These are phyloP conservation scores for Holacanthella duospinosa DNA, from an alignment of 2,888 invertebrate species.

Conservation along the genomic window DNA sequence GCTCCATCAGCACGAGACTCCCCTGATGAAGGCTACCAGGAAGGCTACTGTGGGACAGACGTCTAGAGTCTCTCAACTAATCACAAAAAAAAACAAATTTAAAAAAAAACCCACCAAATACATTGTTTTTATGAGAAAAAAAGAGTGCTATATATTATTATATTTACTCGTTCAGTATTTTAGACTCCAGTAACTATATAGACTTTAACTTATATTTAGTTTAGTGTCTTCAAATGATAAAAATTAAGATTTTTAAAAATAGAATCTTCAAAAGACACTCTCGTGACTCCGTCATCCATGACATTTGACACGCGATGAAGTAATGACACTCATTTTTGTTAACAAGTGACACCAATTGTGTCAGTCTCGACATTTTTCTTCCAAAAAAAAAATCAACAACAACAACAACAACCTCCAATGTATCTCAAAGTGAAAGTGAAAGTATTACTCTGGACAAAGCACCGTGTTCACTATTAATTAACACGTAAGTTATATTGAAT, in stretches of 20 bases:
- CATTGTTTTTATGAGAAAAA: background rate
- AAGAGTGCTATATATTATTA: background rate
- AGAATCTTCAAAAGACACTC: too few relatives aligned
- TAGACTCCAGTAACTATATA: background rate
- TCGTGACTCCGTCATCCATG: too few relatives aligned
- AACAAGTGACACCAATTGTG: background rate
- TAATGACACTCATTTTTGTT: too few relatives aligned
- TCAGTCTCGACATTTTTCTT: background rate
- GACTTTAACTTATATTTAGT: too few relatives aligned
- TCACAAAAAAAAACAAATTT: background rate
- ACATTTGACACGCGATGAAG: too few relatives aligned
- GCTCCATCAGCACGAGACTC: slow-evolving; percentile 54
- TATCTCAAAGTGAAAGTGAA: background rate
- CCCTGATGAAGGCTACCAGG: slow-evolving; percentile 82
- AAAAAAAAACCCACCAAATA: background rate
- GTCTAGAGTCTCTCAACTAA: slow-evolving; percentile 49
- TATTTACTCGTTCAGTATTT: background rate
- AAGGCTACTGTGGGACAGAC: slow-evolving; percentile 76
- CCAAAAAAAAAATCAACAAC: background rate
- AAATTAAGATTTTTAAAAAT: too few relatives aligned
- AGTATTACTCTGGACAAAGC: background rate
- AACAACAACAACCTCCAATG: background rate
- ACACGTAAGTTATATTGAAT: too few relatives aligned
- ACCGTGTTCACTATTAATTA: too few relatives aligned
- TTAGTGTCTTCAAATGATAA: too few relatives aligned